phyloP scores from a whole-genome alignment of 1,140 invertebrate genomes.

The Danaus plexippus region DNA sequence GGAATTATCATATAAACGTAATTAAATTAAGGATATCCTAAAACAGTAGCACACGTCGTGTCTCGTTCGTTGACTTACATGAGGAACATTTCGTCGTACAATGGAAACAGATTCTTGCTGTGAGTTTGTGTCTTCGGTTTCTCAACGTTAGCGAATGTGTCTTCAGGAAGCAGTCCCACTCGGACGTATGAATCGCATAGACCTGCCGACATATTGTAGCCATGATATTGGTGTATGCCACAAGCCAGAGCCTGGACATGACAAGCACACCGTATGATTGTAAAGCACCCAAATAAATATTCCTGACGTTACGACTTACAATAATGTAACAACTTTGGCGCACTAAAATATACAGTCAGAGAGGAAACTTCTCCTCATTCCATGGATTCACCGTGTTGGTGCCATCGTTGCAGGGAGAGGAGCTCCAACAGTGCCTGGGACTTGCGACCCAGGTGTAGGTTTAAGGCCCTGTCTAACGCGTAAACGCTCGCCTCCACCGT shows the following conservation, averaged over 20 bases:
- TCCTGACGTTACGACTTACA: too few species aligned
- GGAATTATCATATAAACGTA: too few species aligned
- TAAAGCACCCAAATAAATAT: too few species aligned
- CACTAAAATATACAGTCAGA: neutral
- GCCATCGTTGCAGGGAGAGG: too few species aligned
- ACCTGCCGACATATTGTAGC: slow-evolving; percentile 29
- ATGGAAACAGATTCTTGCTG: slow-evolving; percentile 92
- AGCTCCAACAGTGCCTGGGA: too few species aligned
- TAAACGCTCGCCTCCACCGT: neutral
- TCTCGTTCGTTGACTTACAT: slow-evolving; percentile 79
- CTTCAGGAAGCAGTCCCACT: slow-evolving; percentile 86
- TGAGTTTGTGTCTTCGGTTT: slow-evolving; percentile 90
- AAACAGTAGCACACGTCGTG: neutral
- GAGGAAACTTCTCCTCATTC: neutral
- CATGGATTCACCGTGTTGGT: too few species aligned
- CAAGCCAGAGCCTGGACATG: too few species aligned
- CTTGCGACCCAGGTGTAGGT: too few species aligned
- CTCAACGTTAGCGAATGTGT: slow-evolving; percentile 82
- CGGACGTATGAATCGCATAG: slow-evolving; percentile 92
- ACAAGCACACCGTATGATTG: too few species aligned
- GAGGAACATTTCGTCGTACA: slow-evolving; percentile 94
- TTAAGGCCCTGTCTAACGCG: too few species aligned
- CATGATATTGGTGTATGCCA: neutral
- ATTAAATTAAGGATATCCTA: slow-evolving; percentile 2
- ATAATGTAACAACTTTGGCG: too few species aligned